Base-by-base conservation (phyloP, 2,888 invertebrate genomes). In the Hyalella azteca region DNA sequence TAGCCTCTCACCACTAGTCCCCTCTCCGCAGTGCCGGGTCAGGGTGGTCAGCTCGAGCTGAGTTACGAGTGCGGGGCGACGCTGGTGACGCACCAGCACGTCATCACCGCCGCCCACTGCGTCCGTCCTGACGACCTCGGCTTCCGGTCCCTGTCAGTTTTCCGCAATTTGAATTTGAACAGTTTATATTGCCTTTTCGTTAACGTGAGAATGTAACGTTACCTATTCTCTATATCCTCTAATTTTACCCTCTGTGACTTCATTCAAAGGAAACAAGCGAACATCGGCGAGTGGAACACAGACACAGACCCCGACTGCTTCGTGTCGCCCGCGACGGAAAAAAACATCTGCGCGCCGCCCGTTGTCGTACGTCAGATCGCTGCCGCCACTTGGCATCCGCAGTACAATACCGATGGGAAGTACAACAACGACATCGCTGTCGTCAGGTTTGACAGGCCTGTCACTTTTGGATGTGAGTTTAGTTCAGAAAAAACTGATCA, bases 81-180 rank as follows among this genome's bases (percentile, higher is more conserved):
- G 0, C 50, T 77, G 29, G 45, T 77, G 3, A 49, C 49, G 0
- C 9, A 15, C 36, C 26, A 29, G 4, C 49, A 49, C 77, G 32
- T 77, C 50, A 11, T 77, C 9, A 49, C 77, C 4, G 77, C 77
- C 7, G 77, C 48, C n/a, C 77, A 77, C 50, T 77, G 77, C 87
- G 91, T 93, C 2, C 87, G 90, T 85, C 49, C 49, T 3, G 11
- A 49, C 19, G 45, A n/a, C 48, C 13, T 29, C 15, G 36, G 26
- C 22, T n/a, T 3, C 19, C 15, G 19, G 9, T 13, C 2, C 19
- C 50, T 77, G 77, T 77, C 15, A 77, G 77, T 45, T 9, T 11
- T 45, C 11, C 45, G 45, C n/a, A n/a, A n/a, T n/a, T n/a, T n/a
- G n/a, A n/a, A n/a, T n/a, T n/a, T n/a, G n/a, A n/a, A n/a, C n/a